phyloP scores from a whole-genome alignment of 2,888 invertebrate genomes.

The Nasonovia ribisnigri region DNA sequence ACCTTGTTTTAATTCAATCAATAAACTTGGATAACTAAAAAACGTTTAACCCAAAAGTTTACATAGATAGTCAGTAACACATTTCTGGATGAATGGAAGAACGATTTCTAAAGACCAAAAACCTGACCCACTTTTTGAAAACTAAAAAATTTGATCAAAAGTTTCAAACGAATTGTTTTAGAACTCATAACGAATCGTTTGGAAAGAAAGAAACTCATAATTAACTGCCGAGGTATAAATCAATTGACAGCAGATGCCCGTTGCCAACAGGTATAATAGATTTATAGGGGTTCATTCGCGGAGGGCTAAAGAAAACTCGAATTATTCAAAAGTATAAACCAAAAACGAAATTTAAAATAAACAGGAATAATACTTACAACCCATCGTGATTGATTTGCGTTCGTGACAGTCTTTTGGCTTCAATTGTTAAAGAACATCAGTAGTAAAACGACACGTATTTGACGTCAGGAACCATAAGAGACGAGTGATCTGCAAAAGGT shows the following conservation, averaged over 20 bases:
- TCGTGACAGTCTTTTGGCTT: slow-evolving; percentile 32
- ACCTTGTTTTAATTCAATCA: not conserved
- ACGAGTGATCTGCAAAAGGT: slow-evolving; percentile 18
- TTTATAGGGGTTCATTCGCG: not conserved
- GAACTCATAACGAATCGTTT: not conserved
- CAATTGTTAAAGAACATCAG: slow-evolving; percentile 50
- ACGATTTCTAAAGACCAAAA: not conserved
- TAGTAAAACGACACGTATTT: slow-evolving; percentile 44
- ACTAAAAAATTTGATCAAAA: too few relatives aligned
- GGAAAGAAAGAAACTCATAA: not conserved
- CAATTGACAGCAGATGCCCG: not conserved
- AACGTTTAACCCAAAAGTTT: not conserved
- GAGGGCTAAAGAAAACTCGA: not conserved
- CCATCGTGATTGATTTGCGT: slow-evolving; percentile 37
- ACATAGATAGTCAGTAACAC: not conserved
- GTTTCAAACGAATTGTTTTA: not conserved
- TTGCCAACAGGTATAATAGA: not conserved
- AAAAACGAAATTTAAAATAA: slow-evolving; percentile 37
- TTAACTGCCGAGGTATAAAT: not conserved
- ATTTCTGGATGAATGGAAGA: not conserved
- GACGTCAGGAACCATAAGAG: slow-evolving; percentile 46
- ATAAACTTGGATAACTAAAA: not conserved
- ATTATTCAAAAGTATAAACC: slow-evolving; percentile 2
- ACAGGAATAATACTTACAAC: slow-evolving; percentile 43
- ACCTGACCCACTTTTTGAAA: slow-evolving; percentile 44